Evolutionary conservation across 2,888 invertebrate genomes (phyloP), one percentile per base, ranked within the genome.

Genomic region (Ormyrus nitidulus): DNA sequence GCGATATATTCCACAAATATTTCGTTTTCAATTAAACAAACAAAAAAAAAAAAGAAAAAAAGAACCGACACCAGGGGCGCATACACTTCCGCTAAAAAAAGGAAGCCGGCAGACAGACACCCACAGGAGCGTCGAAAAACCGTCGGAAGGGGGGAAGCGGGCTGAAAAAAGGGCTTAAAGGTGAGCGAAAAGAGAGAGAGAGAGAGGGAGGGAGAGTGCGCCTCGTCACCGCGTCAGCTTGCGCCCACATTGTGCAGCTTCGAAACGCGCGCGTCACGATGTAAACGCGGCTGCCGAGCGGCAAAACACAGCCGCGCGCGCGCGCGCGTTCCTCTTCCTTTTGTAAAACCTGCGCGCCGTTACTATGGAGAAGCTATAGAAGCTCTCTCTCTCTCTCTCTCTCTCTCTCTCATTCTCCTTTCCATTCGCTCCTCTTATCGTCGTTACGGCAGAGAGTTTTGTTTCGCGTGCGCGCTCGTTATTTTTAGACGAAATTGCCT

Each of bases 181-280:
- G 19, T 46, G 53, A 13, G 56, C 7, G 34, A 51, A 5, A 56
- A 8, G 58, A 49, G 8, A 19, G 59, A 54, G 51, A 58, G 8
- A 9, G 44, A 44, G 34, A 13, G 34, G 19, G 34, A 19, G 51
- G 44, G 48, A 10, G 49, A 65, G 65, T 49, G 65, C 34, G 51
- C 54, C 58, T 66, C 59, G 76, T 77, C 69, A 77, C 51, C 56
- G 76, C 53, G 76, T 69, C 69, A 64, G 76, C 59, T 77, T 69
- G 76, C 34, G 62, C 62, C 46, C 76, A n/a, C 71, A 65, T 59
- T 61, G 70, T 69, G 64, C 34, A 64, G 44, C 59, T 70, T 61
- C 59, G 46, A 61, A 65, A 66, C 46, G 77, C 59, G 51, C 71
- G 58, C 51, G 59, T 71, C 77, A 59, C 65, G 71, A 71, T 65